Conservation (phyloP, 1,140 invertebrate species). For the Lordiphosa stackelbergi region DNA sequence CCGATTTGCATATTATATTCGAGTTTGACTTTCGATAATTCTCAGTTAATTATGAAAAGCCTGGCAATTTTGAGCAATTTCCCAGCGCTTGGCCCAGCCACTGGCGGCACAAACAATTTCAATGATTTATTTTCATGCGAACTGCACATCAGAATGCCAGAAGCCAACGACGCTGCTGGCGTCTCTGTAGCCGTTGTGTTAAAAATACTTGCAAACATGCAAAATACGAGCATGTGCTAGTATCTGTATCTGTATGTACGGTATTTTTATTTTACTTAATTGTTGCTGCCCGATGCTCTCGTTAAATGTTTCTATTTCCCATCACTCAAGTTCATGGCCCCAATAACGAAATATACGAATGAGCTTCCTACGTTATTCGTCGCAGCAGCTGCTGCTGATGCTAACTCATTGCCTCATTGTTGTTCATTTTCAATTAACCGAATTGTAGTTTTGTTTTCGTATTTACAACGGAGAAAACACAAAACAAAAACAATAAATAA, state of each 20-base stretch:
- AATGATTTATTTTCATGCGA: constrained; percentile 61
- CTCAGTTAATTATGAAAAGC: constrained; percentile 2
- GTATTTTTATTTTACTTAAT: constrained; percentile 64
- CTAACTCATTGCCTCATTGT: constrained; percentile 22
- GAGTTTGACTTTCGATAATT: neutral
- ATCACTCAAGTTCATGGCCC: constrained; percentile 67
- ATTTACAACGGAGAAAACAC: constrained; percentile 16
- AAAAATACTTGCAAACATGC: constrained; percentile 48
- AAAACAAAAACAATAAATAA: neutral
- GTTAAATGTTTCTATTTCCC: constrained; percentile 66
- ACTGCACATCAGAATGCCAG: constrained; percentile 38
- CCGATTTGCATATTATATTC: too few species aligned
- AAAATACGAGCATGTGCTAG: constrained; percentile 33
- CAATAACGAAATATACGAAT: constrained; percentile 38
- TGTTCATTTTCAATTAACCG: constrained; percentile 58
- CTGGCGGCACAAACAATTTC: constrained; percentile 21
- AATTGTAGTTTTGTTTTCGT: constrained; percentile 44
- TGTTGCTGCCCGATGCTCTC: constrained; percentile 52
- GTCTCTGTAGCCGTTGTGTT: constrained; percentile 33
- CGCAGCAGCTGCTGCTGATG: constrained; percentile 25
- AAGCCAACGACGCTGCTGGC: constrained; percentile 34
- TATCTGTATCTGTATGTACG: neutral
- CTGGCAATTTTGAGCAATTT: neutral
- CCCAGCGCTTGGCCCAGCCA: constrained; percentile 7
- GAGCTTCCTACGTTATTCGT: constrained; percentile 38